phyloP scores from a whole-genome alignment of 2,113 vertebrate species.

The Microtus montanus region DNA sequence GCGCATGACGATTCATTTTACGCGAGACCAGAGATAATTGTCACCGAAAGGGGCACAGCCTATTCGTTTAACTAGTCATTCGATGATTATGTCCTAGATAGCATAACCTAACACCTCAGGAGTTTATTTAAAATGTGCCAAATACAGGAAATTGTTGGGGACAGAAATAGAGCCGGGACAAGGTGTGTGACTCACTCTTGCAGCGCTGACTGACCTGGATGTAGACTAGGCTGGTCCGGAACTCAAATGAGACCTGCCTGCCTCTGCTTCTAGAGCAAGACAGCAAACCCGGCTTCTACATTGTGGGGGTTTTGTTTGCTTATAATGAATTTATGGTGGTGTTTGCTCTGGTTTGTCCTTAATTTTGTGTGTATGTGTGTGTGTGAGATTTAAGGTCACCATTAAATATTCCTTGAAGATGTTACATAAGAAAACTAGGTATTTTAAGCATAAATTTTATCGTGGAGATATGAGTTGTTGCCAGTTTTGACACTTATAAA shows the following conservation, averaged over 20 bases:
- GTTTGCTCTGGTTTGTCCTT: not conserved
- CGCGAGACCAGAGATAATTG: not conserved
- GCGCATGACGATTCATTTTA: accelerated
- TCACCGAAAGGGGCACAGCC: not conserved
- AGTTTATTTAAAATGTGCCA: not conserved
- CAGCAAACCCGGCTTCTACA: not conserved
- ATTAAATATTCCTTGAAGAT: conserved; percentile 38
- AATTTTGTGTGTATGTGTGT: not conserved
- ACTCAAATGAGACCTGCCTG: not conserved
- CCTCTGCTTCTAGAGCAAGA: too few species aligned
- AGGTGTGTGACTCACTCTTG: too few species aligned
- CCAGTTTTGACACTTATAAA: not conserved
- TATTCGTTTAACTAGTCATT: not conserved
- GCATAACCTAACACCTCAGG: not conserved
- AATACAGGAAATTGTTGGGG: not conserved
- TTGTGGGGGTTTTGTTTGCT: not conserved
- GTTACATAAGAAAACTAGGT: not conserved
- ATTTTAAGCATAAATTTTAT: conserved; percentile 29
- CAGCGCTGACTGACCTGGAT: not conserved
- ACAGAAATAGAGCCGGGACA: not conserved
- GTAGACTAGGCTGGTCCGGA: not conserved
- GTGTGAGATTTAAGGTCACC: not conserved
- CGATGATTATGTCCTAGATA: not conserved
- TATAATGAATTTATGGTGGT: too few species aligned
- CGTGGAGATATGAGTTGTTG: not conserved